Conservation (phyloP, 2,113 vertebrate genomes). For the Apus apus region DNA sequence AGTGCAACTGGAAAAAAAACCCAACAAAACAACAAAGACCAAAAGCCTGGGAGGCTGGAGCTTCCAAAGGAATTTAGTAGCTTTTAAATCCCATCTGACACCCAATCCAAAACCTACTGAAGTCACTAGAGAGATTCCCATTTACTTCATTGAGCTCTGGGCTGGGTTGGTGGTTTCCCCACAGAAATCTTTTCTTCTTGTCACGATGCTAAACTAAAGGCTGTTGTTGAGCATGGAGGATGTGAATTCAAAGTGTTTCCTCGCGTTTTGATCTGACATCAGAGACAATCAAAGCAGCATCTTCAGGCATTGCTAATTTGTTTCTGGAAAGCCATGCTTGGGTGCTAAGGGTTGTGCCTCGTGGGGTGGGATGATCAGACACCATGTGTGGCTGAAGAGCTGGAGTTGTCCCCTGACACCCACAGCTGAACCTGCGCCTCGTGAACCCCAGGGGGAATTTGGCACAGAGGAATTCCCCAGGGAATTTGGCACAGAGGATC, state of each 20-base stretch:
- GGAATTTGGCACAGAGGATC: background rate
- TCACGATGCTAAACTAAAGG: background rate
- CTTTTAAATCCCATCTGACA: background rate
- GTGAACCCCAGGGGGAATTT: background rate
- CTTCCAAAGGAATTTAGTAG: background rate
- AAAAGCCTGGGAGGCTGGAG: background rate
- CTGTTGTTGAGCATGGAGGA: background rate
- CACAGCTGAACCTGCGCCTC: background rate
- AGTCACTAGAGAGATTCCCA: background rate
- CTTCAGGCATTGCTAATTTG: background rate
- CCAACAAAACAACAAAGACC: background rate
- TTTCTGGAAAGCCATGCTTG: background rate
- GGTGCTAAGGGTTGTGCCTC: background rate
- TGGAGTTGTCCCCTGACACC: background rate
- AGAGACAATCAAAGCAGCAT: background rate
- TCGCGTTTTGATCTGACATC: background rate
- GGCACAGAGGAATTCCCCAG: background rate
- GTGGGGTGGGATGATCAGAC: background rate
- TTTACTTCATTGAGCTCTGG: background rate
- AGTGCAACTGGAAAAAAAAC: background rate
- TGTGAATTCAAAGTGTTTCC: background rate
- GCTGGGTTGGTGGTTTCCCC: background rate
- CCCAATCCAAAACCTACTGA: background rate
- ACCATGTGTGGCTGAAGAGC: accelerated
- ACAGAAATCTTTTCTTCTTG: background rate